These are phyloP conservation scores for Coelopa frigida DNA, from an alignment of 1,140 invertebrate genomes.

Conservation along the genomic window DNA sequence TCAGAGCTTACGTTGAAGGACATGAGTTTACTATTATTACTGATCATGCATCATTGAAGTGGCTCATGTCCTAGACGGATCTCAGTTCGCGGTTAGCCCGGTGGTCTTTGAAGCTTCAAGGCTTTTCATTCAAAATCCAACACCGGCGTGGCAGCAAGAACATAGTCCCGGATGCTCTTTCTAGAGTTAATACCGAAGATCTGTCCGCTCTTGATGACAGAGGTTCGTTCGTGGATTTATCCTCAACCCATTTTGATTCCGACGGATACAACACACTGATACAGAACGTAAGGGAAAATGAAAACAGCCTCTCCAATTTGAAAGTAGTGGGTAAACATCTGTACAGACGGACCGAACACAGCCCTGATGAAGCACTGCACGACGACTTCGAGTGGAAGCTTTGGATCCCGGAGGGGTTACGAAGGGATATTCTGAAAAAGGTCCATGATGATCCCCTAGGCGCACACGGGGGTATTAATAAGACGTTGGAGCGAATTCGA, in stretches of 20 bases:
- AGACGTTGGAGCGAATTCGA: no score
- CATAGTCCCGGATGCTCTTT: constrained; percentile 36
- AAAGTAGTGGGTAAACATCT: no score
- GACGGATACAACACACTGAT: no score
- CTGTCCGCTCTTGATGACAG: background rate
- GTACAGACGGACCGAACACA: no score
- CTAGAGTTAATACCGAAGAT: constrained; percentile 6
- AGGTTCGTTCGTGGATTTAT: background rate
- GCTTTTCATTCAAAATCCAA: constrained; percentile 29
- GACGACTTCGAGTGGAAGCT: no score
- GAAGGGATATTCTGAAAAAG: no score
- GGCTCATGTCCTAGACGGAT: constrained; percentile 18
- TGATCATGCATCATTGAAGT: constrained; percentile 3
- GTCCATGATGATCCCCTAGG: no score
- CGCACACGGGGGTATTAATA: no score
- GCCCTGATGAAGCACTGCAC: no score
- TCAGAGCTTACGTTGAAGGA: constrained; percentile 3
- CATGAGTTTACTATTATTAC: constrained; percentile 6
- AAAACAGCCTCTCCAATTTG: no score
- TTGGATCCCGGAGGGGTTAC: no score
- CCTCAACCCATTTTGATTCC: background rate
- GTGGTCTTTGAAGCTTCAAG: constrained; percentile 26
- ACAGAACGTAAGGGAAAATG: no score
- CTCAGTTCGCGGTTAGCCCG: constrained; percentile 27
- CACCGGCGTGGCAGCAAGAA: constrained; percentile 41